A percentile compares a stretch with the other conserved stretches of the same genome.
Evolutionary conservation across 2,888 invertebrate species (phyloP).

Genomic region (Ormia ochracea): DNA sequence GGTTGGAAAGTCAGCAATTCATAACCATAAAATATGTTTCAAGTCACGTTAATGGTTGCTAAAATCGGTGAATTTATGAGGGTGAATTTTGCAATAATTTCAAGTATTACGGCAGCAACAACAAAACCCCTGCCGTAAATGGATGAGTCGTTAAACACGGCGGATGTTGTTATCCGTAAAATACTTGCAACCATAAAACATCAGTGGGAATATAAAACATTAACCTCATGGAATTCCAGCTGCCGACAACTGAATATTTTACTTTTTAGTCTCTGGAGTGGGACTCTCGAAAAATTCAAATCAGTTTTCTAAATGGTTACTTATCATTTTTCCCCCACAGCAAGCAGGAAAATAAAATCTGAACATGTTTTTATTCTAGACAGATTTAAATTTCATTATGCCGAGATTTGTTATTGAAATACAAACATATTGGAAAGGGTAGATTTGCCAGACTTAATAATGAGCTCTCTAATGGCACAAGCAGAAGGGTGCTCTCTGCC

Average conservation of each 20-base stretch:
- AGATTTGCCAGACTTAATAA: slow-evolving; percentile 22
- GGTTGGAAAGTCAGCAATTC: slow-evolving; percentile 63
- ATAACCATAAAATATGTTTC: slow-evolving; percentile 70
- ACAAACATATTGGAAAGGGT: slow-evolving; percentile 9
- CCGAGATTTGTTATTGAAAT: slow-evolving; percentile 64
- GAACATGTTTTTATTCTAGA: slow-evolving; percentile 26
- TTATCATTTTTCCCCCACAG: slow-evolving; percentile 45
- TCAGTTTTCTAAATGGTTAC: slow-evolving; percentile 43
- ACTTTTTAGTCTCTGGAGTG: neutral
- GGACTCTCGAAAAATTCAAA: slow-evolving; percentile 19
- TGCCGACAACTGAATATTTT: slow-evolving; percentile 25
- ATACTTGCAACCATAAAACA: slow-evolving; percentile 32
- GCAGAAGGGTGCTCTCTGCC: slow-evolving; percentile 29
- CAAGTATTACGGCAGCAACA: slow-evolving; percentile 26
- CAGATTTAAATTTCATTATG: slow-evolving; percentile 74
- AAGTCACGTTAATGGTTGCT: slow-evolving; percentile 60
- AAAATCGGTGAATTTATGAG: slow-evolving; percentile 41
- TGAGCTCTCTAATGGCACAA: slow-evolving; percentile 4
- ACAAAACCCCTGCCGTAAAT: slow-evolving; percentile 39
- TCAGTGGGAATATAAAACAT: neutral
- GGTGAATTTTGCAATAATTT: slow-evolving; percentile 56
- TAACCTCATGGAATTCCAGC: slow-evolving; percentile 22
- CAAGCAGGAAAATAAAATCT: slow-evolving; percentile 25
- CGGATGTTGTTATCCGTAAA: slow-evolving; percentile 62
- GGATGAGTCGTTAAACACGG: slow-evolving; percentile 61